These are phyloP conservation scores for Taenaris catops DNA, from an alignment of 2,888 invertebrate species.

Conservation along the genomic window DNA sequence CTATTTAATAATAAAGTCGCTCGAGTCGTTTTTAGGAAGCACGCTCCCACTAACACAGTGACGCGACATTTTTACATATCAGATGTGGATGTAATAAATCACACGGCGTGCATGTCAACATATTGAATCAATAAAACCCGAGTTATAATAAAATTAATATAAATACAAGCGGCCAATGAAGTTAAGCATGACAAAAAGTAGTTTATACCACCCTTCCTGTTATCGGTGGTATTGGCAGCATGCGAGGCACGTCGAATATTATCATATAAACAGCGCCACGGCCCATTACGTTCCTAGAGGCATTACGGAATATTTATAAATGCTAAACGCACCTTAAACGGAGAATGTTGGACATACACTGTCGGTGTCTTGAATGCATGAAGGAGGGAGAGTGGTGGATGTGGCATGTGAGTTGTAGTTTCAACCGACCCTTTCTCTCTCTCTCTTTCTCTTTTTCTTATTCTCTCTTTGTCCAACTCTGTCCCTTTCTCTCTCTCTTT, in stretches of 20 bases:
- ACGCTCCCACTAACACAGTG: too few species aligned
- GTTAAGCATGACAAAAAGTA: constrained; percentile 5
- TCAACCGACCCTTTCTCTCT: too few species aligned
- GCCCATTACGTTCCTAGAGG: constrained; percentile 58
- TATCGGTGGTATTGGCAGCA: too few species aligned
- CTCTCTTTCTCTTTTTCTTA: too few species aligned
- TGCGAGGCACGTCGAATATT: constrained; percentile 42
- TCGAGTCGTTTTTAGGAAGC: too few species aligned
- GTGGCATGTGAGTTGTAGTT: constrained; percentile 1
- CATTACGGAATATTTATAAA: constrained; percentile 64
- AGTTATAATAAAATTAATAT: constrained; percentile 1
- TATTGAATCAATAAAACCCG: too few species aligned
- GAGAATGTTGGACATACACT: constrained; percentile 50
- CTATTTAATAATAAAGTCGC: too few species aligned
- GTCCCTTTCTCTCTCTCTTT: too few species aligned
- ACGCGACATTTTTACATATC: too few species aligned
- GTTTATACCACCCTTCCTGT: constrained; percentile 11
- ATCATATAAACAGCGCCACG: constrained; percentile 63
- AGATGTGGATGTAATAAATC: too few species aligned
- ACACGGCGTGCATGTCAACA: too few species aligned
- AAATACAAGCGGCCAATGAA: constrained; percentile 6
- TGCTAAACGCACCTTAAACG: constrained; percentile 62
- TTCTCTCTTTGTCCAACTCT: too few species aligned
- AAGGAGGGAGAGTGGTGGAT: constrained; percentile 10
- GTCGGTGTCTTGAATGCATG: constrained; percentile 13